Percentiles rank a stretch among this genome's conserved stretches.
These are phyloP conservation scores for Balaenoptera acutorostrata DNA, from an alignment of 2,113 vertebrate genomes.

Conservation along the genomic window DNA sequence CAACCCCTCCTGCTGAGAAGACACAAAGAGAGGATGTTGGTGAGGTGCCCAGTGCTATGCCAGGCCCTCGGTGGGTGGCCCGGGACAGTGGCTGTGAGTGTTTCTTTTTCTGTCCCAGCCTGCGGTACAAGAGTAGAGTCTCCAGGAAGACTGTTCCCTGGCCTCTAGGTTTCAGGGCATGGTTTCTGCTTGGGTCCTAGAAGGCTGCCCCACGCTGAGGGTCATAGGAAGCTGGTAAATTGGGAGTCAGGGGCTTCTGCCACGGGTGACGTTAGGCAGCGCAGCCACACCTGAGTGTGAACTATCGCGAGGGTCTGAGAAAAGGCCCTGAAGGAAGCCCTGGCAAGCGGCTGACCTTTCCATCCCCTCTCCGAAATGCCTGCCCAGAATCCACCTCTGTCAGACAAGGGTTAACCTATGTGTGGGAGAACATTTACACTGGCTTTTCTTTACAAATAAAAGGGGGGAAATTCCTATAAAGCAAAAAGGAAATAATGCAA, in stretches of 20 bases:
- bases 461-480: not conserved
- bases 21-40: not conserved
- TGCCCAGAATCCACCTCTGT: not conserved
- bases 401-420: not conserved
- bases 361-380: fast-evolving
- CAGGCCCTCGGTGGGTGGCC: constrained; percentile 55
- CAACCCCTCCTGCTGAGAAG: not conserved
- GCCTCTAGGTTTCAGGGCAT: not conserved
- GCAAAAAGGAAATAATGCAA: constrained; percentile 26
- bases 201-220: not conserved
- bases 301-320: not conserved
- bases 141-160: not conserved
- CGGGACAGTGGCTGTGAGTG: not conserved
- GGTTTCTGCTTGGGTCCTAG: not conserved
- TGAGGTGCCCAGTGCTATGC: not conserved
- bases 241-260: not conserved
- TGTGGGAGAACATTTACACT: not conserved
- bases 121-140: not conserved
- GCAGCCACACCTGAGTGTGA: not conserved
- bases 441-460: constrained; percentile 43
- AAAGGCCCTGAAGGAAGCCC: not conserved
- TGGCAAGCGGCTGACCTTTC: not conserved
- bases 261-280: fast-evolving
- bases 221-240: not conserved
- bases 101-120: constrained; percentile 43